These are phyloP conservation scores for Nannoperca australis DNA, from an alignment of 2,797 vertebrate species.

Conservation along the genomic window DNA sequence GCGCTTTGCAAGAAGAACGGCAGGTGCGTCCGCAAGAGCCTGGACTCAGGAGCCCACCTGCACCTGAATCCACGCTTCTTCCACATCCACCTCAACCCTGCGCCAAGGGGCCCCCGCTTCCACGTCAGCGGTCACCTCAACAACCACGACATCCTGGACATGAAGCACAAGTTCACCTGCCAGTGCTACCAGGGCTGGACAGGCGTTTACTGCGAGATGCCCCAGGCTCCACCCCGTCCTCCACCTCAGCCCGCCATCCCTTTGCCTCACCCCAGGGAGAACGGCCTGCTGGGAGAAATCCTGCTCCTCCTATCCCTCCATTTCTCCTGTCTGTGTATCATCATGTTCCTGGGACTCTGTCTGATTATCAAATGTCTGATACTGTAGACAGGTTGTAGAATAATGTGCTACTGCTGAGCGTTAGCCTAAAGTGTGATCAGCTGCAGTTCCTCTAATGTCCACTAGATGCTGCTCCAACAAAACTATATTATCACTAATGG, in stretches of 20 bases:
- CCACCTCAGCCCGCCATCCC: conserved; percentile 26
- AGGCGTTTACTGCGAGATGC: conserved; percentile 89
- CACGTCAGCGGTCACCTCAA: conserved; percentile 83
- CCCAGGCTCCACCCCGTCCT: conserved; percentile 59
- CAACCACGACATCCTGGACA: conserved; percentile 80
- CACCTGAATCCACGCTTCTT: conserved; percentile 88
- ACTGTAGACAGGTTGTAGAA: conserved; percentile 37
- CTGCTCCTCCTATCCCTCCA: conserved; percentile 74
- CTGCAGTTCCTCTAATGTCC: conserved; percentile 12
- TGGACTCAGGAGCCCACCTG: conserved; percentile 84
- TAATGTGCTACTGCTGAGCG: background rate
- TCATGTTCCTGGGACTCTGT: conserved; percentile 81
- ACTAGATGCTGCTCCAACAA: conserved; percentile 1
- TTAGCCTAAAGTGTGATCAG: background rate
- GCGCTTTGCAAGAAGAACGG: conserved; percentile 91
- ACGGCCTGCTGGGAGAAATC: conserved; percentile 68
- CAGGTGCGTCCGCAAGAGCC: conserved; percentile 88
- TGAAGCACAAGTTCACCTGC: conserved; percentile 91
- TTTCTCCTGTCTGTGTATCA: conserved; percentile 80
- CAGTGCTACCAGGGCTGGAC: conserved; percentile 93
- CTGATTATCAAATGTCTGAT: conserved; percentile 82
- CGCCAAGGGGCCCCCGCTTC: conserved; percentile 74
- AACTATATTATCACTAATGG: background rate
- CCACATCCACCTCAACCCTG: conserved; percentile 72
- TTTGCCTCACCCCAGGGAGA: conserved; percentile 35